Conservation (phyloP, 1,140 invertebrate genomes). For the Drosophila ambigua region DNA sequence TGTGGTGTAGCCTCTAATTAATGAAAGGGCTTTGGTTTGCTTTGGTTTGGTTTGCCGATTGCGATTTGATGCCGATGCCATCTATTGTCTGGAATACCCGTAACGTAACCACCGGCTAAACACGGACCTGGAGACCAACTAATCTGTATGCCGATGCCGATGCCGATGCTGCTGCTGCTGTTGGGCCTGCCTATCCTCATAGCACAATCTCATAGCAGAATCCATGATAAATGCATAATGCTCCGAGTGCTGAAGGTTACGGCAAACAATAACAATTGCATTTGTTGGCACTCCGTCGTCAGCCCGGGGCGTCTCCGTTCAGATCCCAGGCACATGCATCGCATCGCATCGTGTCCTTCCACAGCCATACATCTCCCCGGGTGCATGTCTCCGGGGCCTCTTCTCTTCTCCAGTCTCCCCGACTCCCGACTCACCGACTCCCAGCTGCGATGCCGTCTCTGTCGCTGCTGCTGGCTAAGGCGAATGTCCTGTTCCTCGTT, state of each 20-base stretch:
- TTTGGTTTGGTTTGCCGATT: too few species aligned
- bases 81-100: too few species aligned
- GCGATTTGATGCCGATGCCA: too few species aligned
- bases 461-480: conserved; percentile 26
- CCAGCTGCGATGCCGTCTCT: not conserved
- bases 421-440: not conserved
- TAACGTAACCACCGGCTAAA: too few species aligned
- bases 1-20: too few species aligned
- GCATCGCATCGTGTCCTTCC: conserved; percentile 37
- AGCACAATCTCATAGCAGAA: conserved; percentile 5
- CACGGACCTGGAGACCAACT: too few species aligned
- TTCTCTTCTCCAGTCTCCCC: conserved; percentile 7
- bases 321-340: conserved; percentile 40
- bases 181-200: too few species aligned
- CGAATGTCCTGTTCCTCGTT: conserved; percentile 71
- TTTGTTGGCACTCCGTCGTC: conserved; percentile 49
- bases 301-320: conserved; percentile 46
- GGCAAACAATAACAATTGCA: conserved; percentile 59
- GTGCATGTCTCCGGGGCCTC: conserved; percentile 13
- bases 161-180: too few species aligned
- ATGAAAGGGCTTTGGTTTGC: too few species aligned
- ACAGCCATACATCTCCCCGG: conserved; percentile 14
- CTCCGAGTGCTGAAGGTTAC: conserved; percentile 37
- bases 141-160: too few species aligned
- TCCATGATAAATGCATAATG: conserved; percentile 44